Evolutionary conservation across 1,140 invertebrate species (phyloP), one percentile per base, ranked within the genome.

Genomic region (Drosophila tristis): DNA sequence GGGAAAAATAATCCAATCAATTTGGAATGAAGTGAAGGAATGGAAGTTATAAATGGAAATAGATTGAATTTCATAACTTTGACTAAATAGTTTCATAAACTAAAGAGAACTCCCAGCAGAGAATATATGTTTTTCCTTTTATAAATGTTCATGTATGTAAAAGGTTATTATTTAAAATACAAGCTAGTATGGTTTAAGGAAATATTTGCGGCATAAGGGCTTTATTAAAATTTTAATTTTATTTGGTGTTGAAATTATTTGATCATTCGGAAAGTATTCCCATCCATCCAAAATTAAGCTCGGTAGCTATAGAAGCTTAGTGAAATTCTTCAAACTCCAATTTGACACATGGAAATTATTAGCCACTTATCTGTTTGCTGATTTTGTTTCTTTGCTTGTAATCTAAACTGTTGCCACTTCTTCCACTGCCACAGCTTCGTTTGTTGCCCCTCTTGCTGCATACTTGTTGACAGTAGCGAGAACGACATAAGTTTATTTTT

Each of bases 401-500:
- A 35, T 47, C 54, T 45, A 50, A 56, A 31, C 57, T 64, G 61
- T 57, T 71, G 65, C 35, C 35, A 43, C 48, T 39, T 13, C 35
- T 39, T 11, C 3, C 35, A 11, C 35, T 13, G 4, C 9, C 35
- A 11, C 11, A 39, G 31, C 35, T 39, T 11, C 9, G 3, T 13
- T 39, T 11, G 35, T 13, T 39, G 9, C 9, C 35, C 13, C 6
- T 58, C 16, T 43, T 58, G 26, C 31, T 43, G 20, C 8, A 20
- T 72, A 39, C 77, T 85, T 77, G 77, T 85, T 86, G 77, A 86
- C 81, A 86, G 63, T 75, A 57, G 61, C 71, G 76, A 84, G 64
- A 79, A 78, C 81, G 72, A 80, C 64, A 74, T 78, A 72, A 85
- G 82, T 85, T 85, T 74, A 61, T 79, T 85, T 86, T 86, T 78